These are phyloP conservation scores for Eristalinus aeneus DNA, from an alignment of 2,888 invertebrate genomes.

Conservation along the genomic window DNA sequence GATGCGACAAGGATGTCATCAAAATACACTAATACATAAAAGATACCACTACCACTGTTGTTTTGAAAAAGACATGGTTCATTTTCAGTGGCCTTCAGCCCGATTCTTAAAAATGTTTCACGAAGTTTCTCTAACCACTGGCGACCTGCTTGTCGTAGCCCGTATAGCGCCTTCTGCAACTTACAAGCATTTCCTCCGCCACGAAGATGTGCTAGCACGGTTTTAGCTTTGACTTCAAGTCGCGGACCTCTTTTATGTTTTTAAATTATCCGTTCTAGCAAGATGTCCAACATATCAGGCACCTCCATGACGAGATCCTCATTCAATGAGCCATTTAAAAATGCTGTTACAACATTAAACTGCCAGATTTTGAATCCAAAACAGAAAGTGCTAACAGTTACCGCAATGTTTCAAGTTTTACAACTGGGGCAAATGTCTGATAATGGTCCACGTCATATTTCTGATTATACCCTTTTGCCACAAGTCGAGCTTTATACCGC, in stretches of 20 bases:
- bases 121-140: conserved; percentile 40
- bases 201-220: too few species aligned
- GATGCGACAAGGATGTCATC: conserved; percentile 53
- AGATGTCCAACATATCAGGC: too few species aligned
- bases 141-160: conserved; percentile 17
- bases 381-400: conserved; percentile 52
- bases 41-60: not conserved
- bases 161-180: too few species aligned
- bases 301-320: conserved; percentile 44
- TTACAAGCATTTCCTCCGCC: too few species aligned
- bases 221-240: too few species aligned
- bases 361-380: conserved; percentile 40
- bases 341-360: conserved; percentile 54
- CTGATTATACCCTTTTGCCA: too few species aligned
- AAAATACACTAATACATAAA: conserved; percentile 44
- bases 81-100: conserved; percentile 39
- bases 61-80: conserved; percentile 54
- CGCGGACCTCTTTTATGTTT: too few species aligned
- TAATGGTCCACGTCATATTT: too few species aligned
- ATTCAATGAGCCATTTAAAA: conserved; percentile 38
- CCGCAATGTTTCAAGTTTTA: conserved; percentile 41
- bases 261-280: too few species aligned
- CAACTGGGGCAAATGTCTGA: too few species aligned
- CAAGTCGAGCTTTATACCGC: too few species aligned
- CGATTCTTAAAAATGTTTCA: conserved; percentile 32